Evolutionary conservation across 2,797 vertebrate genomes (phyloP).

Genomic region (Sylvia borin): DNA sequence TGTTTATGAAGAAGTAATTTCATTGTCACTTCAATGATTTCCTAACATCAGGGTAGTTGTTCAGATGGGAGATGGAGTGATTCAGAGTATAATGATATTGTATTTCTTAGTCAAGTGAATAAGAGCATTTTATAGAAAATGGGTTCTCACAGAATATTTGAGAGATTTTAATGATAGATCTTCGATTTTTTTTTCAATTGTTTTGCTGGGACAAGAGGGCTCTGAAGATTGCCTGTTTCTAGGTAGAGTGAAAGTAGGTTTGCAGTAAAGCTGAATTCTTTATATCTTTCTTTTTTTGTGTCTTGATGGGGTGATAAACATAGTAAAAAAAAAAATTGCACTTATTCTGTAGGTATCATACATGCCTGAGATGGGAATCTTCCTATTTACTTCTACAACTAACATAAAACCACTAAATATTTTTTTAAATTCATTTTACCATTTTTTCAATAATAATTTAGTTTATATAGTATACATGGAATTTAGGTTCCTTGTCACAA

Average conservation of each 20-base stretch:
- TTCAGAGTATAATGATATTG: neutral
- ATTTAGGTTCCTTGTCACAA: neutral
- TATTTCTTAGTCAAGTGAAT: neutral
- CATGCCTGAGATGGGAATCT: neutral
- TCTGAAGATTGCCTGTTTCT: neutral
- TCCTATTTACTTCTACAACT: neutral
- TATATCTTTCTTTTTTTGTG: neutral
- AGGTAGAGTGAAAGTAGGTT: neutral
- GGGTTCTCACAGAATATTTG: neutral
- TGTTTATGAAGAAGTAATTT: neutral
- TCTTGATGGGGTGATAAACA: rapidly evolving
- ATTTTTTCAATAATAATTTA: neutral
- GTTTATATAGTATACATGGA: neutral
- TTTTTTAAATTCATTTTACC: rapidly evolving
- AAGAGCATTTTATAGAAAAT: neutral
- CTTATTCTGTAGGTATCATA: neutral
- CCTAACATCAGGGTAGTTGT: neutral
- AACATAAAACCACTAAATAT: neutral
- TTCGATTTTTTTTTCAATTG: neutral
- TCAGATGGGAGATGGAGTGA: neutral
- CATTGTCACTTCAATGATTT: neutral
- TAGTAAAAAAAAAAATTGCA: neutral
- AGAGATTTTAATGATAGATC: neutral
- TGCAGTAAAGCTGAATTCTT: neutral
- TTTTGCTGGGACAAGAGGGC: neutral